Evolutionary conservation across 1,140 invertebrate genomes (phyloP).

Genomic region (Plectus sambesii): DNA sequence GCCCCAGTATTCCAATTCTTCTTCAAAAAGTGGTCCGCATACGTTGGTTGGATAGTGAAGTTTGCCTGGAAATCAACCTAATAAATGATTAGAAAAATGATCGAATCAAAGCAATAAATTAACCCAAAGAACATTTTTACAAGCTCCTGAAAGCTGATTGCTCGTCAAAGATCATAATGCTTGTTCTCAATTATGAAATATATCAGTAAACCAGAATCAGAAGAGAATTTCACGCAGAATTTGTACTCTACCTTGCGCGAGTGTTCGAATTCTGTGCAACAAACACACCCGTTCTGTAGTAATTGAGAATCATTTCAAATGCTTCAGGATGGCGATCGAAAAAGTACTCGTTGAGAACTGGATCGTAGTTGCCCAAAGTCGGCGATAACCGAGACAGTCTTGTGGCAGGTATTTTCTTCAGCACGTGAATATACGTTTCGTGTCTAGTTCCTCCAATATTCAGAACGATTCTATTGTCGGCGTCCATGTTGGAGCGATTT

Average conservation of each 20-base stretch:
- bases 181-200: no score
- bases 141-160: no score
- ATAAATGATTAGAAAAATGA: no score
- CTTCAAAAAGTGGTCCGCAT: slow-evolving; percentile 90
- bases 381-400: slow-evolving; percentile 71
- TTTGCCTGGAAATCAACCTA: slow-evolving; percentile 72
- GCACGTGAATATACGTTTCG: slow-evolving; percentile 72
- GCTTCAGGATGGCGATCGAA: slow-evolving; percentile 95
- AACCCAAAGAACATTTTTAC: no score
- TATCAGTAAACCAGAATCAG: no score
- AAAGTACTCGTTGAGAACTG: slow-evolving; percentile 93
- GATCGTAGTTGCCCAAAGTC: slow-evolving; percentile 81
- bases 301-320: slow-evolving; percentile 79
- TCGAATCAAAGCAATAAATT: no score
- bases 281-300: slow-evolving; percentile 56
- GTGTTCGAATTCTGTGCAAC: no score
- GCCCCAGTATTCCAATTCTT: slow-evolving; percentile 88
- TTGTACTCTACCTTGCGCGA: no score
- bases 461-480: slow-evolving; percentile 89
- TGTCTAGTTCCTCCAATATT: slow-evolving; percentile 95
- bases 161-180: no score
- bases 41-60: slow-evolving; percentile 95
- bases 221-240: no score
- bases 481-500: no score
- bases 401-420: slow-evolving; percentile 88